Conservation (phyloP, 2,888 invertebrate species). For the Cynaeus angustus region DNA sequence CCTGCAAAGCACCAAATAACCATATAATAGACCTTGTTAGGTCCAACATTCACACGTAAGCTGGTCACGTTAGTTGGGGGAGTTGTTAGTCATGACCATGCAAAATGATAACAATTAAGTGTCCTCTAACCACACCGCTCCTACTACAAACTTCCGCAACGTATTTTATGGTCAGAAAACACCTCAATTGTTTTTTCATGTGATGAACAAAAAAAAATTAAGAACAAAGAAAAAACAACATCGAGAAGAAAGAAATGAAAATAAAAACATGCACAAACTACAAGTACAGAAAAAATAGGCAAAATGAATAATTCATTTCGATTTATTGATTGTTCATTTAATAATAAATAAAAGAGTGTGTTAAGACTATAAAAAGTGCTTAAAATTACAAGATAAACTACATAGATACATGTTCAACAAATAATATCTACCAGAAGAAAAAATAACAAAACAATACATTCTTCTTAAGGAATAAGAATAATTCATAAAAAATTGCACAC, state of each 20-base stretch:
- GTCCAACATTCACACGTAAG: slow-evolving; percentile 41
- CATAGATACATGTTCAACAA: slow-evolving; percentile 43
- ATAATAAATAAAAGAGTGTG: slow-evolving; percentile 49
- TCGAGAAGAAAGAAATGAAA: slow-evolving; percentile 27
- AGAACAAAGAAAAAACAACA: slow-evolving; percentile 23
- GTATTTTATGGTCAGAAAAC: not conserved
- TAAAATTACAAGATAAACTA: slow-evolving; percentile 45
- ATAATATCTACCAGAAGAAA: slow-evolving; percentile 37
- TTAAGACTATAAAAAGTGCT: slow-evolving; percentile 49
- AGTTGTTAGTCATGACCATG: slow-evolving; percentile 34
- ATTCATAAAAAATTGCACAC: slow-evolving; percentile 39
- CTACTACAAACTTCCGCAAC: too few relatives aligned
- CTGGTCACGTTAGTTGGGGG: slow-evolving; percentile 30
- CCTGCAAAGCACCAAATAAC: slow-evolving; percentile 72
- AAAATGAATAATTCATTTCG: slow-evolving; percentile 35
- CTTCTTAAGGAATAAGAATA: slow-evolving; percentile 14
- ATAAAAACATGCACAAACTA: slow-evolving; percentile 40
- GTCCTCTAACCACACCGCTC: slow-evolving; percentile 1
- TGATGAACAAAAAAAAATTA: slow-evolving; percentile 6
- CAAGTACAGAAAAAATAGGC: slow-evolving; percentile 37
- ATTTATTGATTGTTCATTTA: slow-evolving; percentile 38
- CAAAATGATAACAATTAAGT: slow-evolving; percentile 36
- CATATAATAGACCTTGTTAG: slow-evolving; percentile 61
- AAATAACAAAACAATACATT: slow-evolving; percentile 35
- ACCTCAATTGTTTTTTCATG: not conserved